phyloP scores from a whole-genome alignment of 2,888 invertebrate species.

The Melieria omissa region DNA sequence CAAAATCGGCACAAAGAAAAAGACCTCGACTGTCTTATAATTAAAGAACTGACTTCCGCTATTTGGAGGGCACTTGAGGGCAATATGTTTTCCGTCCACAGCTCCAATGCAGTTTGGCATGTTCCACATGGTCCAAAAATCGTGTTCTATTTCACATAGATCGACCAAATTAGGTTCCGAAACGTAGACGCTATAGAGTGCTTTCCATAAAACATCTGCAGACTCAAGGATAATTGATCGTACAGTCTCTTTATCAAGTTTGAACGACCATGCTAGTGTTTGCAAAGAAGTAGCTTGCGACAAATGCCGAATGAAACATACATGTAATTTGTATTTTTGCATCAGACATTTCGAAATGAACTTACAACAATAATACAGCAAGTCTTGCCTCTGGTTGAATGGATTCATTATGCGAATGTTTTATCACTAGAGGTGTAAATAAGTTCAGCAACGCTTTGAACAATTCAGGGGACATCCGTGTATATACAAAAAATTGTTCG shows the following conservation, averaged over 20 bases:
- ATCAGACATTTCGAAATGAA: background rate
- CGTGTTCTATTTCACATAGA: background rate
- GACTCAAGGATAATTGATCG: background rate
- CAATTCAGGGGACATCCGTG: no score
- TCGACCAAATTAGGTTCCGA: background rate
- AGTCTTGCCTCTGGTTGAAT: no score
- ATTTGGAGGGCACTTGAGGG: constrained; percentile 1
- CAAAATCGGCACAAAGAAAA: no score
- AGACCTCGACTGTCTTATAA: background rate
- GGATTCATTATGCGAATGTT: no score
- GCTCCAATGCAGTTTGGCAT: background rate
- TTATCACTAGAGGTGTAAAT: no score
- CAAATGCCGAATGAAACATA: background rate
- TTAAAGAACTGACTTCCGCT: background rate
- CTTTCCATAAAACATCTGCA: constrained; percentile 2
- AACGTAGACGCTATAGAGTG: background rate
- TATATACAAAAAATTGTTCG: no score
- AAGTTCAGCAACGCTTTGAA: no score
- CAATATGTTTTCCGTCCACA: background rate
- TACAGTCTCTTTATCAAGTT: background rate
- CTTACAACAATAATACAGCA: constrained; percentile 1
- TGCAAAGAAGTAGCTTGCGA: background rate
- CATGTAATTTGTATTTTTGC: background rate
- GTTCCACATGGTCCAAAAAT: constrained; percentile 2
- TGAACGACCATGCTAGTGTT: background rate